Evolutionary conservation across 2,797 vertebrate species (phyloP), one percentile per base, ranked within the genome.

Genomic region (Molossus molossus): DNA sequence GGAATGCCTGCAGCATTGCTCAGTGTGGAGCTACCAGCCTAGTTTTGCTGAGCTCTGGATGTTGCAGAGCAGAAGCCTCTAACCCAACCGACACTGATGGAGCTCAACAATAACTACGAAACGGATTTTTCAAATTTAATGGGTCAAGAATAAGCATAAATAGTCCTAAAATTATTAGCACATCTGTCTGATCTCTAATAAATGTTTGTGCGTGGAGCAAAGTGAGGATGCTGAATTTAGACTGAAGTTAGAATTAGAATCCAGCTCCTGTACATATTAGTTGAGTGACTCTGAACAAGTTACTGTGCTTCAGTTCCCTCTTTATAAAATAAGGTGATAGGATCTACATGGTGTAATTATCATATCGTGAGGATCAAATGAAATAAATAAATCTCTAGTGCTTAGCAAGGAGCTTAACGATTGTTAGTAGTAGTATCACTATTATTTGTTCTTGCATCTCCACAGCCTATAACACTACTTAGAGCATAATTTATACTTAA

Each of bases 301-400:
- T 73, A 9, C 65, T 67, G 4, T 33, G 29, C 20, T 37, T 84
- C 25, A 60, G 15, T 76, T 58, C 94, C 40, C n/a, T 27, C 37
- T 23, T 69, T 87, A 48, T 53, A 76, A 33, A 86, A 64, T 77
- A 45, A 23, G 14, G 77, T 45, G 70, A 87, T 14, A 73, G 53
- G n/a, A 45, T 53, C 21, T 25, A 80, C 3, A 55, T 58, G 86
- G 76, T 83, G 3, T 33, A 67, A 76, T 94, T 73, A 69, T 81
- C 5, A n/a, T 62, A 92, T 17, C 55, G 18, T 62, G 40, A 83
- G 45, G 17, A 87, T 83, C 33, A 64, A 95, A 50, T 18, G 37
- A 69, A 60, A 84, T 14, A 80, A 64, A 53, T 81, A 87, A 25
- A 83, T 50, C 82, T 83, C 48, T 64, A 83, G 53, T 53, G 25